These are phyloP conservation scores for Pelecanus crispus DNA, from an alignment of 2,113 vertebrate species.

Conservation along the genomic window DNA sequence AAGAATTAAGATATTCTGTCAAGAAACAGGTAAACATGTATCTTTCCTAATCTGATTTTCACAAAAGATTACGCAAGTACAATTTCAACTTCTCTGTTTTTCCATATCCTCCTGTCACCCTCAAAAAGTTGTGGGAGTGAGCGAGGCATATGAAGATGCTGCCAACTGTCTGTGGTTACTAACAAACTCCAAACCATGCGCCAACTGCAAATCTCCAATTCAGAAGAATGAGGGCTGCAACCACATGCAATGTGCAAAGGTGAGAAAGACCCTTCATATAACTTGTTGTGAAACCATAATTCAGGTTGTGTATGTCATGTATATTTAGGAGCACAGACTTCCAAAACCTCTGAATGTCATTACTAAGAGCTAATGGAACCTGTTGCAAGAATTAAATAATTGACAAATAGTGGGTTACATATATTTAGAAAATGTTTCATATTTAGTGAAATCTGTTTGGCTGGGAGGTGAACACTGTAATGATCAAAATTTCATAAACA, in stretches of 20 bases:
- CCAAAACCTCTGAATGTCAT: neutral
- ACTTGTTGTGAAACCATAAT: neutral
- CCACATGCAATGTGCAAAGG: conserved; percentile 99
- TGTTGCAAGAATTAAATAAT: neutral
- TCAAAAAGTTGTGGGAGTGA: conserved; percentile 90
- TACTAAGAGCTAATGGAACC: neutral
- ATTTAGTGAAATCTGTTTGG: neutral
- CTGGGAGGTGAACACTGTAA: neutral
- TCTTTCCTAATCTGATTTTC: neutral
- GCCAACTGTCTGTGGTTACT: conserved; percentile 98
- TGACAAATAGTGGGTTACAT: neutral
- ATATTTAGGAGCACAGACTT: neutral
- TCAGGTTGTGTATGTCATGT: neutral
- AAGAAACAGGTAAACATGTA: neutral
- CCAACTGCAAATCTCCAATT: conserved; percentile 98
- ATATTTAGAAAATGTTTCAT: neutral
- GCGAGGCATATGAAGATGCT: conserved; percentile 94
- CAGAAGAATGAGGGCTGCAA: conserved; percentile 99
- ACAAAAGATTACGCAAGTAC: neutral
- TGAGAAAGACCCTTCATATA: conserved; percentile 31
- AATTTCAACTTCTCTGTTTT: conserved; percentile 12
- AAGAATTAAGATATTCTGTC: neutral
- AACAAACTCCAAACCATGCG: conserved; percentile 94
- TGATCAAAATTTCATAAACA: neutral
- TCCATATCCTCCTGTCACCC: neutral